Conservation (phyloP, 2,797 vertebrate genomes). For the Pitangus sulphuratus region DNA sequence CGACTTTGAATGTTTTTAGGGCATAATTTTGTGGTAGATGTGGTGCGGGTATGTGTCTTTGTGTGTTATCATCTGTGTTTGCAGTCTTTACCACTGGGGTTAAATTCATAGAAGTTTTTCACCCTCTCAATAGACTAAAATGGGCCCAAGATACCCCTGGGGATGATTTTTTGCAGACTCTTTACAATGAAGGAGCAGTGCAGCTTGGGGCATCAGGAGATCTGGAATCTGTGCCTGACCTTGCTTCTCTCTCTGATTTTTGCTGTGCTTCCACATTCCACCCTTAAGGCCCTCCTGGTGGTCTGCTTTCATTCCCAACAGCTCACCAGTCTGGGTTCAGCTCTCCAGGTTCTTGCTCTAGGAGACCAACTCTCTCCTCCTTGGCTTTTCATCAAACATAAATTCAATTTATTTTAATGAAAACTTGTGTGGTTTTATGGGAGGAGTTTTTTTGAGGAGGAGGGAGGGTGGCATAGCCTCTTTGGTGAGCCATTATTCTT, state of each 20-base stretch:
- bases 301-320: neutral
- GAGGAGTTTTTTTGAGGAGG: rapidly evolving
- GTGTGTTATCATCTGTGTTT: neutral
- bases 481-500: neutral
- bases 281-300: neutral
- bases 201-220: neutral
- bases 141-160: neutral
- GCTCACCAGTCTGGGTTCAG: neutral
- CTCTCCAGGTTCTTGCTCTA: neutral
- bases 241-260: neutral
- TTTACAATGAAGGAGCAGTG: neutral
- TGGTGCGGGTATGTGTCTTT: neutral
- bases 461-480: rapidly evolving
- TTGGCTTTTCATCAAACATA: neutral
- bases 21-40: neutral
- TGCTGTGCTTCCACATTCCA: neutral
- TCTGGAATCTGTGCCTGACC: neutral
- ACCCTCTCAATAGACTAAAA: neutral
- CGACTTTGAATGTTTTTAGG: neutral
- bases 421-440: neutral
- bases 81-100: neutral
- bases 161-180: neutral
- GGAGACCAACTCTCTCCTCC: neutral
- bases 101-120: neutral
- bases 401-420: neutral